Evolutionary conservation across 1,140 invertebrate species (phyloP).

Genomic region (Drosophila mauritiana): DNA sequence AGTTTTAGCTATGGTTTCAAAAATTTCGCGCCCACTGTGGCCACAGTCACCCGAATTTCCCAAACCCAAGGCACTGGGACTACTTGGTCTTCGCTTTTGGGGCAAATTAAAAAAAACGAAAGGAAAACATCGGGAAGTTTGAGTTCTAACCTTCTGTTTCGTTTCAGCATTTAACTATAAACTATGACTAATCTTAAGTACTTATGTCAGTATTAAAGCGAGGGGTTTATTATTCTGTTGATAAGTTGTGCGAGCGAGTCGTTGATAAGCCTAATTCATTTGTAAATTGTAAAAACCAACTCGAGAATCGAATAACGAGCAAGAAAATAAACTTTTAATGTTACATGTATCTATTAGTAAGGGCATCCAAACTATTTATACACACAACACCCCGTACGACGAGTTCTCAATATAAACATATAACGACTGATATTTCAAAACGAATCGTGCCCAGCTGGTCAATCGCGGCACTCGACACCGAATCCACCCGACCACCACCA

Average conservation of each 20-base stretch:
- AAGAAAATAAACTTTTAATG: constrained; percentile 68
- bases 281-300: constrained; percentile 72
- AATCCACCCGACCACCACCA: constrained; percentile 17
- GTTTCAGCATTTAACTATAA: constrained; percentile 67
- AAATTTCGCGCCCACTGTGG: constrained; percentile 46
- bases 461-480: constrained; percentile 24
- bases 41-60: constrained; percentile 11
- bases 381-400: constrained; percentile 10
- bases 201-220: constrained; percentile 70
- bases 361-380: constrained; percentile 34
- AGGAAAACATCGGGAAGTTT: constrained; percentile 62
- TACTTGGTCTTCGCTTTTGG: constrained; percentile 12
- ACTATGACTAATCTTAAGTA: constrained; percentile 63
- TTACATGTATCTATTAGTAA: constrained; percentile 54
- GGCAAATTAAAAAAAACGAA: background rate
- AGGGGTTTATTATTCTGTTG: constrained; percentile 46
- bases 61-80: constrained; percentile 5
- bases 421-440: constrained; percentile 70
- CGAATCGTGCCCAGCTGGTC: constrained; percentile 40
- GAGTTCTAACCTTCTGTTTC: constrained; percentile 53
- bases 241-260: constrained; percentile 45
- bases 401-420: constrained; percentile 29
- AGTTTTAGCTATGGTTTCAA: constrained; percentile 72
- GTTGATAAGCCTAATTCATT: constrained; percentile 55
- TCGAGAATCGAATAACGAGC: constrained; percentile 37